Evolutionary conservation across 2,888 invertebrate species (phyloP), one percentile per base, ranked within the genome.

Genomic region (Synergus itoensis): DNA sequence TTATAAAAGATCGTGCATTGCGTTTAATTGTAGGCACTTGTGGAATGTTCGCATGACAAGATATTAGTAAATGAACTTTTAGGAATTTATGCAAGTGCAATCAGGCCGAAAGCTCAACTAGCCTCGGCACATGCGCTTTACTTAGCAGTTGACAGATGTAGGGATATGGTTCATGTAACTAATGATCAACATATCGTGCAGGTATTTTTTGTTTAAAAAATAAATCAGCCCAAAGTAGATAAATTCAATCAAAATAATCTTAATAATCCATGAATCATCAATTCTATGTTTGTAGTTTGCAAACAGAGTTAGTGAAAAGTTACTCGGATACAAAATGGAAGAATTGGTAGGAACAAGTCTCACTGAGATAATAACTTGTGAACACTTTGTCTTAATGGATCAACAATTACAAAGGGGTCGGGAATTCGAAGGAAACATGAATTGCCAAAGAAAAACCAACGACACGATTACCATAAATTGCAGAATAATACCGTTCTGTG

Each of bases 131-230:
- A 96, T 87, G 96, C 97, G 7, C 94, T 98, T 21, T 96, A 97
- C 85, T 95, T 96, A 40, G 98, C 98, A n/a, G 93, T 97, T 77
- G 98, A 98, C 92, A 95, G 96, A 90, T 96, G 96, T 89, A 94
- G 95, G 80, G 98, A 98, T 92, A 95, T 98, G 86, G 95, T 98
- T 21, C 96, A 98, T 86, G 95, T 99, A 85, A 97, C 98, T 28
- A 97, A 98, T 91, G 96, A 96, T 88, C 95, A 96, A 88, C 96
- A 97, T 90, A 94, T 95, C 92, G 95, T 98, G 91, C 95, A 97
- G 93, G 97, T 96, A 88, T 92, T 92, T 90, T 40, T 41, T 14
- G 48, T 53, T 57, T 53, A 16, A 43, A 53, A 43, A 73, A 76
- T 3, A 28, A 3, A 3, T 36, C 16, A 12, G 21, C 16, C 7